Conservation (phyloP, 2,113 vertebrate species). For the Ovis aries region DNA sequence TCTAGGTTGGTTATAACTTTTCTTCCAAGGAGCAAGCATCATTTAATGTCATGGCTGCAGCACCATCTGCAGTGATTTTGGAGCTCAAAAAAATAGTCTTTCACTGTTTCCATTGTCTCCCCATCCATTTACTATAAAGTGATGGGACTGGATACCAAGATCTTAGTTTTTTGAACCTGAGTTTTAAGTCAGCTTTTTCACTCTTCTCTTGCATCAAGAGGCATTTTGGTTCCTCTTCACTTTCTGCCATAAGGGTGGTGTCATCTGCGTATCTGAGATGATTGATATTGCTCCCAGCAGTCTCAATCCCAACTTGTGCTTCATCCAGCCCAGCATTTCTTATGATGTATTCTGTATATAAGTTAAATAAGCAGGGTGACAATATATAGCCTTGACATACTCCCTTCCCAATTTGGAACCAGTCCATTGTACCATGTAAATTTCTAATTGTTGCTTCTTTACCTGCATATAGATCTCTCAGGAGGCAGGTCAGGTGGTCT, state of each 20-base stretch:
- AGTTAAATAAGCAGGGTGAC: neutral
- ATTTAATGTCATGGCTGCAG: neutral
- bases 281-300: neutral
- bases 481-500: neutral
- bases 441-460: neutral
- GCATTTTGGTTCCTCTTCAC: neutral
- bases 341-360: neutral
- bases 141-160: neutral
- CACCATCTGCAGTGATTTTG: neutral
- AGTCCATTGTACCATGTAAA: neutral
- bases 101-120: neutral
- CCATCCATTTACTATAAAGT: neutral
- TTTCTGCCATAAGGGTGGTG: neutral
- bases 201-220: neutral
- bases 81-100: neutral
- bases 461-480: neutral
- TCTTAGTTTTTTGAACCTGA: neutral
- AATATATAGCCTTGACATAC: neutral
- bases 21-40: neutral
- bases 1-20: neutral
- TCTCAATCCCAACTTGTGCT: neutral
- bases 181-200: neutral
- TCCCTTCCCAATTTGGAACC: neutral
- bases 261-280: neutral
- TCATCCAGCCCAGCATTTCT: neutral